Percentiles rank a stretch among this genome's conserved stretches.
Conservation (phyloP, 2,797 vertebrate genomes). For the Takifugu ocellatus region DNA sequence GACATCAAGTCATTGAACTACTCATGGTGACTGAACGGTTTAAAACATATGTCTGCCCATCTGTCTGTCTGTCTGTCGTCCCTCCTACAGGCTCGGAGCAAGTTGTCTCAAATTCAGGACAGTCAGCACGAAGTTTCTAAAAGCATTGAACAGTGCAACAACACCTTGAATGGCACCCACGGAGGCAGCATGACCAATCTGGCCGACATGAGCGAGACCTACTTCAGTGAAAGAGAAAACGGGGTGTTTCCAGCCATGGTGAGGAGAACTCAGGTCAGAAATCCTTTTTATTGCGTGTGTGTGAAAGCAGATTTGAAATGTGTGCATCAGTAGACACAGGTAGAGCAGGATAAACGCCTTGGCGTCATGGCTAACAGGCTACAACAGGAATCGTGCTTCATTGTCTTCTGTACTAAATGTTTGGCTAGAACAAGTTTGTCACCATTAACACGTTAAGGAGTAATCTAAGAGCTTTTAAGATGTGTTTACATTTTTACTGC, state of each 20-base stretch:
- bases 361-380: no score
- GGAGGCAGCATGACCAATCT: constrained; percentile 87
- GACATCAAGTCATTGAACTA: no score
- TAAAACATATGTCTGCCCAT: neutral
- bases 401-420: no score
- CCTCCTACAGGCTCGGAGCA: constrained; percentile 61
- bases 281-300: neutral
- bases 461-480: no score
- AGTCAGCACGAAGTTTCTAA: constrained; percentile 86
- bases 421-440: no score
- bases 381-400: no score
- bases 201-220: constrained; percentile 83
- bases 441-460: no score
- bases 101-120: constrained; percentile 90
- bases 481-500: no score
- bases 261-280: constrained; percentile 56
- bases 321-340: no score
- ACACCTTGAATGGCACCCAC: constrained; percentile 82
- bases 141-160: constrained; percentile 85
- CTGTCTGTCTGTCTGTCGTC: neutral
- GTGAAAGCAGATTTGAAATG: no score
- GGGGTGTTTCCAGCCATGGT: constrained; percentile 81
- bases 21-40: no score
- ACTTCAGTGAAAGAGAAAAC: constrained; percentile 80
- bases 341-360: no score